Percentiles rank a stretch among this genome's conserved stretches.
Conservation (phyloP, 2,888 invertebrate species). For the Agrilus mali region DNA sequence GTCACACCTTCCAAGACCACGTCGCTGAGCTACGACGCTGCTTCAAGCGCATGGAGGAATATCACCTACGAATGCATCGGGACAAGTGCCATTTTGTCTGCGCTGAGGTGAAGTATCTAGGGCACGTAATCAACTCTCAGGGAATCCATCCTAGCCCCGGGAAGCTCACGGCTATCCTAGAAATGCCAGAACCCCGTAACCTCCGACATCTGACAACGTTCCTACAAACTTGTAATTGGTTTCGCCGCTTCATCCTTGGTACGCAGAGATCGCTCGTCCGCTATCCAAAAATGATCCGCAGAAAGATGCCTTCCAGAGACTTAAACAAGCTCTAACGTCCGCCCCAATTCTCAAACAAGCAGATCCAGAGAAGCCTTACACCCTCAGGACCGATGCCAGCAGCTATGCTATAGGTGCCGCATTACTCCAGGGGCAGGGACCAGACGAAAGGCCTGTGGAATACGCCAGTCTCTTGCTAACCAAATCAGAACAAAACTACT, state of each 20-base stretch:
- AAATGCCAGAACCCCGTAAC: slow-evolving; percentile 8
- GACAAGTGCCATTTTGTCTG: slow-evolving; percentile 15
- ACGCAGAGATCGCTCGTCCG: slow-evolving; percentile 10
- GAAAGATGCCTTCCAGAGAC: slow-evolving; percentile 10
- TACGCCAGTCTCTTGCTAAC: slow-evolving; percentile 19
- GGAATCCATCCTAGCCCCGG: slow-evolving; percentile 14
- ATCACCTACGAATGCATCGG: slow-evolving; percentile 12
- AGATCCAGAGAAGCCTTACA: slow-evolving; percentile 13
- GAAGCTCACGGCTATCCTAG: slow-evolving; percentile 12
- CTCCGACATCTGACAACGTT: slow-evolving; percentile 13
- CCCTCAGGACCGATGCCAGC: slow-evolving; percentile 19
- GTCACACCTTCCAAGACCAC: slow-evolving; percentile 14
- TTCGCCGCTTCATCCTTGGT: slow-evolving; percentile 10
- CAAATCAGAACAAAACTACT: slow-evolving; percentile 19
- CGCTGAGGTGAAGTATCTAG: not conserved
- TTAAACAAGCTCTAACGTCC: slow-evolving; percentile 12
- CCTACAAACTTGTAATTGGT: slow-evolving; percentile 15
- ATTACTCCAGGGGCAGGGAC: slow-evolving; percentile 13
- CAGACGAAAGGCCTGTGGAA: slow-evolving; percentile 14
- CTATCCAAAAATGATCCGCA: slow-evolving; percentile 7
- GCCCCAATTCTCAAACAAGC: slow-evolving; percentile 16
- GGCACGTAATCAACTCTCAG: slow-evolving; percentile 10
- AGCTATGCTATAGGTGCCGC: slow-evolving; percentile 14
- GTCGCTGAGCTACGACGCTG: slow-evolving; percentile 12
- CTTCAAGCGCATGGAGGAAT: slow-evolving; percentile 10